These are phyloP conservation scores for Aleiodes testaceus DNA, from an alignment of 2,888 invertebrate genomes.

Conservation along the genomic window DNA sequence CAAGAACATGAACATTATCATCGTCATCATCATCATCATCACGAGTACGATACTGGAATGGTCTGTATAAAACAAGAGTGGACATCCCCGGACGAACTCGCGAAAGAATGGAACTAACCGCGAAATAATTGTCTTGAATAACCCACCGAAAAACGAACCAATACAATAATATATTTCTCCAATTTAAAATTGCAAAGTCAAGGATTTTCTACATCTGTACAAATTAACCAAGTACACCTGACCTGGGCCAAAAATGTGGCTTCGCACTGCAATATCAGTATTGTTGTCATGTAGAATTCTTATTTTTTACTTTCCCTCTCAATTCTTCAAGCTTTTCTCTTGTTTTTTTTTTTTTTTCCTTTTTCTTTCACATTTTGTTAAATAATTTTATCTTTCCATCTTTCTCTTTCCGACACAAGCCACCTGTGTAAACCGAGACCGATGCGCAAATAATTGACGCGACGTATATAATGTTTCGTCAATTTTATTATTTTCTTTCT, in stretches of 20 bases:
- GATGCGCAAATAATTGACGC: slow-evolving; percentile 46
- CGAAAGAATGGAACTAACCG: slow-evolving; percentile 66
- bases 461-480: slow-evolving; percentile 35
- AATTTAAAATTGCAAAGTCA: slow-evolving; percentile 25
- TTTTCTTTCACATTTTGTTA: slow-evolving; percentile 16
- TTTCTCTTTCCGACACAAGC: slow-evolving; percentile 4
- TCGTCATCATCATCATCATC: slow-evolving; percentile 39
- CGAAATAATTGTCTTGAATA: not conserved
- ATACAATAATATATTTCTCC: not conserved
- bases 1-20: slow-evolving; percentile 38
- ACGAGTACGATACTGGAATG: slow-evolving; percentile 62
- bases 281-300: slow-evolving; percentile 26
- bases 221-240: slow-evolving; percentile 46
- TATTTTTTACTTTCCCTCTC: slow-evolving; percentile 11
- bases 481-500: slow-evolving; percentile 28
- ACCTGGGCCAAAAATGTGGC: slow-evolving; percentile 49
- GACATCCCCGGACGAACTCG: slow-evolving; percentile 65
- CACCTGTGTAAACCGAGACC: slow-evolving; percentile 43
- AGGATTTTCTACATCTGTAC: slow-evolving; percentile 45
- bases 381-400: slow-evolving; percentile 28
- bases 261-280: slow-evolving; percentile 9
- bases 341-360: slow-evolving; percentile 15
- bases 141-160: not conserved
- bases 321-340: slow-evolving; percentile 12
- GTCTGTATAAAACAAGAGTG: slow-evolving; percentile 71